Evolutionary conservation across 64 coral and sea anemone genomes (phyloP).

Genomic region (Dendrophyllia cribrosa): DNA sequence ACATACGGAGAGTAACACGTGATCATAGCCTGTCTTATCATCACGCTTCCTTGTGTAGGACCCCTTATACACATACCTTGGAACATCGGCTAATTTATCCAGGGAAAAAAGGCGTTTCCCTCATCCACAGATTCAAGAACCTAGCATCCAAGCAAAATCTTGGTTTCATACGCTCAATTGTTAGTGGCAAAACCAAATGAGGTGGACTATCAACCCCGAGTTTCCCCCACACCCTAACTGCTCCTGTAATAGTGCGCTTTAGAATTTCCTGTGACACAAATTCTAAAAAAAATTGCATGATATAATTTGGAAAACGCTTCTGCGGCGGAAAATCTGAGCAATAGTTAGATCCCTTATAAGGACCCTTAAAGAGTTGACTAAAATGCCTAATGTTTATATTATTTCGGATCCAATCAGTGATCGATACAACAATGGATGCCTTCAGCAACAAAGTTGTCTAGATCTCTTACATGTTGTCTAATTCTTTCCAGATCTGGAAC

Average conservation of each 20-base stretch:
- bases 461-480: no score
- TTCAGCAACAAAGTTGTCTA: no score
- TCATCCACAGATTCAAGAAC: conserved; percentile 56
- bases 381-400: no score
- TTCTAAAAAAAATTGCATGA: conserved; percentile 32
- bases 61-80: conserved; percentile 8
- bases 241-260: neutral
- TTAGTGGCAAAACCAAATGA: conserved; percentile 28
- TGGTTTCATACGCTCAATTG: conserved; percentile 43
- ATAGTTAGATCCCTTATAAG: no score
- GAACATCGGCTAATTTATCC: conserved; percentile 30
- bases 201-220: neutral
- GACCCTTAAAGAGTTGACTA: no score
- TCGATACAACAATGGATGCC: no score
- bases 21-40: conserved; percentile 52
- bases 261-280: neutral
- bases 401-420: no score
- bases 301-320: neutral
- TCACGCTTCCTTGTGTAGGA: conserved; percentile 22
- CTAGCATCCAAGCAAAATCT: conserved; percentile 22
- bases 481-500: no score
- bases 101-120: conserved; percentile 41
- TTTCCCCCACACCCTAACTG: conserved; percentile 2
- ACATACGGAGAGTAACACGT: neutral
- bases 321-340: neutral